Conservation (phyloP, 2,113 vertebrate species). For the Morone chrysops region DNA sequence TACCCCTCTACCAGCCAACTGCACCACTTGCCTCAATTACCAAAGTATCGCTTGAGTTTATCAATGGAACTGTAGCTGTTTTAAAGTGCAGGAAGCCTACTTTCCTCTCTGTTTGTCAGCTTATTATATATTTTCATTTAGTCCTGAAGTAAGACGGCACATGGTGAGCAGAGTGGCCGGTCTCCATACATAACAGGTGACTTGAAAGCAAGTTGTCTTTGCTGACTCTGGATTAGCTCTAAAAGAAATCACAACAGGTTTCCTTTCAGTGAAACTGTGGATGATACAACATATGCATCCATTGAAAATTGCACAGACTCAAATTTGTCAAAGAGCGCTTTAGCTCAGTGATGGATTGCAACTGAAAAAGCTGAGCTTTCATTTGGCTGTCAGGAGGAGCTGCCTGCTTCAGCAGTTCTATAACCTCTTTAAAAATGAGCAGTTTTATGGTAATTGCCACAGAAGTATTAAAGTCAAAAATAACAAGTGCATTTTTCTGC, state of each 20-base stretch:
- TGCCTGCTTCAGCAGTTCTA: constrained; percentile 70
- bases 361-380: constrained; percentile 71
- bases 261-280: constrained; percentile 22
- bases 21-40: not conserved
- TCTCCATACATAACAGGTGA: not conserved
- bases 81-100: not conserved
- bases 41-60: not conserved
- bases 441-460: constrained; percentile 46
- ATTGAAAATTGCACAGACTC: constrained; percentile 49
- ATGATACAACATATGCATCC: constrained; percentile 31
- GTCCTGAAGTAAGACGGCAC: not conserved
- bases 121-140: not conserved
- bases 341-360: constrained; percentile 63
- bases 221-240: constrained; percentile 22
- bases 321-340: constrained; percentile 60
- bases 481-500: constrained; percentile 15
- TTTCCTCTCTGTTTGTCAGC: not conserved
- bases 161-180: not conserved
- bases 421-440: constrained; percentile 61
- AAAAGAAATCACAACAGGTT: constrained; percentile 26
- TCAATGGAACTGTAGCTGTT: not conserved
- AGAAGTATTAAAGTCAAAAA: constrained; percentile 46
- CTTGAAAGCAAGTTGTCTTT: constrained; percentile 1
- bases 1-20: not conserved
- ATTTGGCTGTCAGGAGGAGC: constrained; percentile 53